Percentiles rank a stretch among this genome's conserved stretches.
Evolutionary conservation across 2,888 invertebrate genomes (phyloP).

Genomic region (Phengaris alcon): DNA sequence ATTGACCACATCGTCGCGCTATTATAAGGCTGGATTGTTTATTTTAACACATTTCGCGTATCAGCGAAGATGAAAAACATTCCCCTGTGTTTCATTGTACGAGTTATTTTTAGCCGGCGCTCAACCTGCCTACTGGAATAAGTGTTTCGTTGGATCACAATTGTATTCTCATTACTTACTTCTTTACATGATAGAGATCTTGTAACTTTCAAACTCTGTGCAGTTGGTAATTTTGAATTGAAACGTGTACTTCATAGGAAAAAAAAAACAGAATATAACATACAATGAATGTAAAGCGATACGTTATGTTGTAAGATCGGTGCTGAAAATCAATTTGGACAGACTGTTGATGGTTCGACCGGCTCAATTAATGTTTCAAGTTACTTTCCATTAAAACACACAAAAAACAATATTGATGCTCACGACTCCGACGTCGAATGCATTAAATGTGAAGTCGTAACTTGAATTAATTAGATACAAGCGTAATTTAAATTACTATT

Average conservation of each 20-base stretch:
- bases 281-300: conserved; percentile 62
- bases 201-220: conserved; percentile 27
- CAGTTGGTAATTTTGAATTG: conserved; percentile 46
- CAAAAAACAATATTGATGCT: conserved; percentile 62
- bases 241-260: conserved; percentile 45
- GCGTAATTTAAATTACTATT: conserved; percentile 42
- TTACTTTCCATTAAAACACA: conserved; percentile 57
- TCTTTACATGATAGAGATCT: conserved; percentile 41
- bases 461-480: conserved; percentile 62
- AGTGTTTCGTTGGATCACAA: conserved; percentile 68
- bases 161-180: conserved; percentile 63
- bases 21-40: conserved; percentile 74
- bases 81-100: conserved; percentile 78
- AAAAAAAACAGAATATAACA: conserved; percentile 39
- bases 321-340: conserved; percentile 69
- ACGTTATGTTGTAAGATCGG: conserved; percentile 60
- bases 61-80: conserved; percentile 77
- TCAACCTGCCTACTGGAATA: conserved; percentile 71
- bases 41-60: conserved; percentile 78
- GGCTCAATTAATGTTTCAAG: conserved; percentile 66
- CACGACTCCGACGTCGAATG: conserved; percentile 63
- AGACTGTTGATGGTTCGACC: conserved; percentile 53
- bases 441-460: conserved; percentile 62
- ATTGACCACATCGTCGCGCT: conserved; percentile 70
- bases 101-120: conserved; percentile 73